These are phyloP conservation scores for Phenganax subtilis DNA, from an alignment of 92 coral and sea anemone species.

Conservation along the genomic window DNA sequence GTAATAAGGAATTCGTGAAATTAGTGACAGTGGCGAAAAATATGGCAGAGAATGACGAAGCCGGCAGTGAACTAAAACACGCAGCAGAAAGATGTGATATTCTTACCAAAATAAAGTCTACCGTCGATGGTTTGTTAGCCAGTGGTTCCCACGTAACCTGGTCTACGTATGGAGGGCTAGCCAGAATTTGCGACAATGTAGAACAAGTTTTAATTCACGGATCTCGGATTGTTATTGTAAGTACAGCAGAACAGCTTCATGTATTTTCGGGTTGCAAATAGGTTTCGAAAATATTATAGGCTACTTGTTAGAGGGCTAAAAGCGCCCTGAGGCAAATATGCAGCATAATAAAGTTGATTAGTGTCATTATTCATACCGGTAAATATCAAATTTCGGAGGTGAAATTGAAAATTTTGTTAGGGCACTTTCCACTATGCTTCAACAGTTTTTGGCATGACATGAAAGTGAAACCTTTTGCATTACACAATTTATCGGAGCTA, in stretches of 20 bases:
- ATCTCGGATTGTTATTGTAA: constrained; percentile 53
- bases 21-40: constrained; percentile 35
- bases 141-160: constrained; percentile 50
- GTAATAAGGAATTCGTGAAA: too few relatives aligned
- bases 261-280: background rate
- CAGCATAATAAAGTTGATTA: too few relatives aligned
- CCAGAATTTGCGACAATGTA: constrained; percentile 60
- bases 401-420: too few relatives aligned
- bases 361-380: too few relatives aligned
- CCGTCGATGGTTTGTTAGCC: constrained; percentile 64
- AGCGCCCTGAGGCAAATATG: too few relatives aligned
- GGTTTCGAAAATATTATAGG: too few relatives aligned
- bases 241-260: constrained; percentile 1
- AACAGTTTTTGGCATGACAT: too few relatives aligned
- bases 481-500: too few relatives aligned
- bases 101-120: constrained; percentile 59
- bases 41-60: constrained; percentile 79
- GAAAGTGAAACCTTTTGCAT: too few relatives aligned
- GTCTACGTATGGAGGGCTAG: constrained; percentile 64
- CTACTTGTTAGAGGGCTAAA: too few relatives aligned
- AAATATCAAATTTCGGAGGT: too few relatives aligned
- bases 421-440: too few relatives aligned
- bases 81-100: constrained; percentile 69
- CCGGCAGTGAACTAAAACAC: constrained; percentile 42
- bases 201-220: constrained; percentile 77